These are phyloP conservation scores for Festucalex cinctus DNA, from an alignment of 2,113 vertebrate genomes.

Conservation along the genomic window DNA sequence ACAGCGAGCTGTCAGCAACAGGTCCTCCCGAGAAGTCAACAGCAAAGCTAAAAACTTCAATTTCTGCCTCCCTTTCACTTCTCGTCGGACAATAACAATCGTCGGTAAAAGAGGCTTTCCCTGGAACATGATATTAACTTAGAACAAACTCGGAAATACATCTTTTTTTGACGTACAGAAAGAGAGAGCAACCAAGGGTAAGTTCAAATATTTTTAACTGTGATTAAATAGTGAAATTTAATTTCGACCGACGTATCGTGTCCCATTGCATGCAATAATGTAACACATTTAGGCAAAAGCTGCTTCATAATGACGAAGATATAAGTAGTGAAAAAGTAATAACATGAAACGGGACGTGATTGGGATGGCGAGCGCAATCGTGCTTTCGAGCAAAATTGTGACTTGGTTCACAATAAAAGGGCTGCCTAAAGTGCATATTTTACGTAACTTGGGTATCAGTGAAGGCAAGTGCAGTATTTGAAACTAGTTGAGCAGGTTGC, in stretches of 20 bases:
- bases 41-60: conserved; percentile 20
- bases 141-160: conserved; percentile 17
- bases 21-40: conserved; percentile 36
- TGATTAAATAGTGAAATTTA: background rate
- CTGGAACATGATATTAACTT: conserved; percentile 16
- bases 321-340: conserved; percentile 14
- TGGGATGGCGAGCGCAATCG: conserved; percentile 28
- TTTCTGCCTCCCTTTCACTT: background rate
- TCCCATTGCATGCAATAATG: background rate
- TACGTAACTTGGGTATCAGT: background rate
- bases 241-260: background rate
- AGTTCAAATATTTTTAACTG: conserved; percentile 36
- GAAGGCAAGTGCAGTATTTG: conserved; percentile 9
- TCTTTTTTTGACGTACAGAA: conserved; percentile 28
- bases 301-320: background rate
- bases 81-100: conserved; percentile 3
- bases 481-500: conserved; percentile 69
- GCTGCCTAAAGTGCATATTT: background rate
- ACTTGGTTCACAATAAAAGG: background rate
- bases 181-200: conserved; percentile 9
- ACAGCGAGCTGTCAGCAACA: conserved; percentile 68
- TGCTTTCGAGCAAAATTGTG: background rate
- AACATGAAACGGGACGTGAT: conserved; percentile 8
- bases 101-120: background rate
- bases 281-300: background rate